These are phyloP conservation scores for Trilocha varians DNA, from an alignment of 2,888 invertebrate species.

Conservation along the genomic window DNA sequence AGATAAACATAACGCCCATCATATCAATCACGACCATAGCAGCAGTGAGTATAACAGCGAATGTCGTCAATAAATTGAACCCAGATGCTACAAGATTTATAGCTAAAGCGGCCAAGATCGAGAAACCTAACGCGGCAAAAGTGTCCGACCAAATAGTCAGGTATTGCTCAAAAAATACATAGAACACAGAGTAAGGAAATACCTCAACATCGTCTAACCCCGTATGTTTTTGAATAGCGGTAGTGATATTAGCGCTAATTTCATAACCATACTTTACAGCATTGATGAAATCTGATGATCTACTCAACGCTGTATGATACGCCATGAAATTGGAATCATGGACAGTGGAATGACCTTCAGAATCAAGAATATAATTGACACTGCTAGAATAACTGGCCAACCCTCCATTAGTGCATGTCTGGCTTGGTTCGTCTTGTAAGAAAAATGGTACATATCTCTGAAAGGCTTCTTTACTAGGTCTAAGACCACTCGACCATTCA, in stretches of 20 bases:
- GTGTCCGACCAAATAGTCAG: constrained; percentile 87
- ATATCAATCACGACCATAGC: constrained; percentile 86
- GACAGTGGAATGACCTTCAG: constrained; percentile 70
- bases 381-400: constrained; percentile 80
- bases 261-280: constrained; percentile 84
- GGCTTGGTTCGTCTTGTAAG: constrained; percentile 79
- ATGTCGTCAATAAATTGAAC: constrained; percentile 85
- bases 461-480: constrained; percentile 76
- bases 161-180: constrained; percentile 97
- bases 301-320: constrained; percentile 87
- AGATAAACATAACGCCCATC: constrained; percentile 93
- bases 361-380: constrained; percentile 75
- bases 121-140: constrained; percentile 76
- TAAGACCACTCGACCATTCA: constrained; percentile 55
- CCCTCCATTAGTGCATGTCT: constrained; percentile 83
- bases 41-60: constrained; percentile 82
- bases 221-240: constrained; percentile 65
- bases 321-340: constrained; percentile 90
- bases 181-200: constrained; percentile 94
- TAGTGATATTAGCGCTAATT: constrained; percentile 83
- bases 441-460: constrained; percentile 80
- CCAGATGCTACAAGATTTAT: constrained; percentile 80
- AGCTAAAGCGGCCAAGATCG: constrained; percentile 80
- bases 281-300: constrained; percentile 86
- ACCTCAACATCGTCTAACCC: constrained; percentile 77